Evolutionary conservation across 2,113 vertebrate species (phyloP).

Genomic region (Corythoichthys intestinalis): DNA sequence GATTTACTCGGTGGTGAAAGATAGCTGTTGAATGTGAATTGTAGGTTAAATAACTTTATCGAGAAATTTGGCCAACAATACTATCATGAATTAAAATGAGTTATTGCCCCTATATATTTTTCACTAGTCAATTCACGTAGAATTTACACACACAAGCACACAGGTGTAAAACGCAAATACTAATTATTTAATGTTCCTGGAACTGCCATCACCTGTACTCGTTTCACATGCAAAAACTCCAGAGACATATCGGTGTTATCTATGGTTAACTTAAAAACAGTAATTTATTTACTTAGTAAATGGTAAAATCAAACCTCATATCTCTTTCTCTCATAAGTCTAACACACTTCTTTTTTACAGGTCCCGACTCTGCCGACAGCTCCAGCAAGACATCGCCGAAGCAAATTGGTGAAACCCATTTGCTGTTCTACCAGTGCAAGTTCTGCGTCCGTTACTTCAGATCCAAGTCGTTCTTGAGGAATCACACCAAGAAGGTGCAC

Average conservation of each 20-base stretch:
- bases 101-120: too few relatives aligned
- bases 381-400: slow-evolving; percentile 80
- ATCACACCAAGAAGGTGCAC: slow-evolving; percentile 93
- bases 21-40: slow-evolving; percentile 2
- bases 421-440: slow-evolving; percentile 96
- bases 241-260: too few relatives aligned
- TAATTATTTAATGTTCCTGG: too few relatives aligned
- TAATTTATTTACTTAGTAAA: too few relatives aligned
- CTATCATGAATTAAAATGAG: too few relatives aligned
- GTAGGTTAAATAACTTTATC: background rate
- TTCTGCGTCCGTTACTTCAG: slow-evolving; percentile 97
- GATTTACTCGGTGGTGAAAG: background rate
- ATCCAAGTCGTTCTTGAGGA: slow-evolving; percentile 92
- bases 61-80: too few relatives aligned
- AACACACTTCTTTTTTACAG: slow-evolving; percentile 67
- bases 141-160: too few relatives aligned
- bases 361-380: slow-evolving; percentile 78
- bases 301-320: background rate
- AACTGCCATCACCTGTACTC: too few relatives aligned
- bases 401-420: slow-evolving; percentile 78
- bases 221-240: too few relatives aligned
- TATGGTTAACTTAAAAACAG: too few relatives aligned
- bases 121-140: too few relatives aligned
- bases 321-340: background rate
- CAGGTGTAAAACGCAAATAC: too few relatives aligned